A percentile compares a stretch with the other conserved stretches of the same genome.
Evolutionary conservation across 2,113 vertebrate genomes (phyloP).

Genomic region (Haliaeetus leucogaster): DNA sequence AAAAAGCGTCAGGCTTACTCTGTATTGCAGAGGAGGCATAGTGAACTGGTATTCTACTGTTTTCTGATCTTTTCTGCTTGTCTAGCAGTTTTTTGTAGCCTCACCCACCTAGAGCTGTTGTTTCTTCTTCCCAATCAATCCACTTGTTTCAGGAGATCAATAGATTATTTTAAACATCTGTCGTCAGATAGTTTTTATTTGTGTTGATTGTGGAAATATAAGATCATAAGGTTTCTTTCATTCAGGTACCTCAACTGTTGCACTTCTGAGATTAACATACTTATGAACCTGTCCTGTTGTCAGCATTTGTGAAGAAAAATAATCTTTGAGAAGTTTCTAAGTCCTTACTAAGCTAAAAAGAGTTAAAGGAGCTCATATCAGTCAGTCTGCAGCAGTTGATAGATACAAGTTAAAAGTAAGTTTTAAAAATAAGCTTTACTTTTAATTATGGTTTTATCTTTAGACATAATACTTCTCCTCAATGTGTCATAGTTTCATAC

Average conservation of each 20-base stretch:
- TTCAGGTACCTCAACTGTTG: not conserved
- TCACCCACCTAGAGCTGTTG: not conserved
- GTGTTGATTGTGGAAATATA: not conserved
- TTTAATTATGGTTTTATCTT: not conserved
- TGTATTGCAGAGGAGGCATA: not conserved
- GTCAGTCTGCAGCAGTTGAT: not conserved
- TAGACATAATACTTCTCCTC: not conserved
- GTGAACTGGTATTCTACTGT: not conserved
- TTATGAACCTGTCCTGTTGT: not conserved
- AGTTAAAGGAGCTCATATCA: not conserved
- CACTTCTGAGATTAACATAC: not conserved
- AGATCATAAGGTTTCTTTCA: not conserved
- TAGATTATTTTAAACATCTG: not conserved
- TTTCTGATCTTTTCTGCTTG: not conserved
- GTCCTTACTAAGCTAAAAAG: not conserved
- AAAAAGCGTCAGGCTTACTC: not conserved
- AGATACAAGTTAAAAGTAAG: not conserved
- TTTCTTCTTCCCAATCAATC: not conserved
- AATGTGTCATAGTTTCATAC: not conserved
- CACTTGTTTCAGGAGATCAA: not conserved
- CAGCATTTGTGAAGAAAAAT: not conserved
- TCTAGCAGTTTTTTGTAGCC: not conserved
- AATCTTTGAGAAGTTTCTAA: not conserved
- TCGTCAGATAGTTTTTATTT: not conserved
- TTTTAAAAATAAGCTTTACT: not conserved